Evolutionary conservation across 2,113 vertebrate genomes (phyloP).

Genomic region (Cercopithecus mona): DNA sequence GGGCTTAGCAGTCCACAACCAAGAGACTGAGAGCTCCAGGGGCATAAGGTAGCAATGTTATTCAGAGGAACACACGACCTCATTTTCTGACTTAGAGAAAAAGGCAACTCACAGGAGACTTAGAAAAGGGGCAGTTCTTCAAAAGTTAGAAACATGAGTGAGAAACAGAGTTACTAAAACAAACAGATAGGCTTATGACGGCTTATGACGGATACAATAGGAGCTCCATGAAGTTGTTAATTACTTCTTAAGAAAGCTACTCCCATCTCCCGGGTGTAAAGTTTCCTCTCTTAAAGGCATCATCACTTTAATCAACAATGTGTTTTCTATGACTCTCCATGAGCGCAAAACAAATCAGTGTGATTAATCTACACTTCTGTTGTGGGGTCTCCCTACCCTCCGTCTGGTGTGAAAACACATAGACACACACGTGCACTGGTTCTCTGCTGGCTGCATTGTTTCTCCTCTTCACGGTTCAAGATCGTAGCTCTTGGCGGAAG

Average conservation of each 20-base stretch:
- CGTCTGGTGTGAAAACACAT: background rate
- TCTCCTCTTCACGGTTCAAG: conserved; percentile 41
- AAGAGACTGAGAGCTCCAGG: conserved; percentile 82
- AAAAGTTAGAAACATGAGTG: conserved; percentile 69
- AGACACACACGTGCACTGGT: accelerated
- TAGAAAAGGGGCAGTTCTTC: conserved; percentile 56
- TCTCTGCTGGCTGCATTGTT: no score
- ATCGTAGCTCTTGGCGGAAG: background rate
- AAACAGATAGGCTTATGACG: background rate
- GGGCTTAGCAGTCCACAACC: conserved; percentile 81
- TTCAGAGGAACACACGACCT: conserved; percentile 81
- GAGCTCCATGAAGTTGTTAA: conserved; percentile 64
- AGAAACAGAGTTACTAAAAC: conserved; percentile 67
- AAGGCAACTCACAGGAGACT: conserved; percentile 44
- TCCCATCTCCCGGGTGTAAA: background rate
- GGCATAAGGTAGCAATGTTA: conserved; percentile 82
- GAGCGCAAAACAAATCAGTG: background rate
- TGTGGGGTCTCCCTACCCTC: background rate
- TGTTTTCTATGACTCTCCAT: background rate
- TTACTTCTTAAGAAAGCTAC: conserved; percentile 56
- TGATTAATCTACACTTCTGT: background rate
- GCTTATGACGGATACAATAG: no score
- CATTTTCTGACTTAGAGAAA: conserved; percentile 78
- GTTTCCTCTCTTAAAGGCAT: background rate
- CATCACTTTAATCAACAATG: background rate